A percentile compares a stretch with the other conserved stretches of the same genome.
phyloP scores from a whole-genome alignment of 92 coral and sea anemone genomes.

The Siderastrea radians region DNA sequence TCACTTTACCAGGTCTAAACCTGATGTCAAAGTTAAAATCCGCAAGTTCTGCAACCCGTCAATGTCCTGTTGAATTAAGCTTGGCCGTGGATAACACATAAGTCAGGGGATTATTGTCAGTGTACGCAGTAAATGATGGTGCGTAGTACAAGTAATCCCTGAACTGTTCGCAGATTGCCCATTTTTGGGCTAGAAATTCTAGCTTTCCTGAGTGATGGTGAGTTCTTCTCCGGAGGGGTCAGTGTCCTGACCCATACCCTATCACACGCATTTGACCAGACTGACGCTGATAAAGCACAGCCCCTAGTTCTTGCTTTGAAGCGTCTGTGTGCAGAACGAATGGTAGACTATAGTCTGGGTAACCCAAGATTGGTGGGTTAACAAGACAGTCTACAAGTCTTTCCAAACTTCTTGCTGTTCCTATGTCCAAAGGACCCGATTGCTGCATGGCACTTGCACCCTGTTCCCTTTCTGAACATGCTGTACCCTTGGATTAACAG shows the following conservation, averaged over 20 bases:
- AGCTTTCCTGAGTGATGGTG: conserved; percentile 50
- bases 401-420: conserved; percentile 9
- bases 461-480: background rate
- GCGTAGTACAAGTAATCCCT: conserved; percentile 40
- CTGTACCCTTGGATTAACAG: background rate
- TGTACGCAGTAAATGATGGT: conserved; percentile 19
- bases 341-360: conserved; percentile 42
- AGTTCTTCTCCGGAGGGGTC: conserved; percentile 14
- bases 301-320: conserved; percentile 53
- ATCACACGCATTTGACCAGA: background rate
- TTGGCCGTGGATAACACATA: conserved; percentile 56
- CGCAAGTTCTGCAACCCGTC: conserved; percentile 60
- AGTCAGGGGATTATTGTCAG: conserved; percentile 50
- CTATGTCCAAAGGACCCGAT: conserved; percentile 18
- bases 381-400: conserved; percentile 16
- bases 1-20: conserved; percentile 38
- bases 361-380: conserved; percentile 50
- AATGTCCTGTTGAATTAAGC: conserved; percentile 50
- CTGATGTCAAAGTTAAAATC: conserved; percentile 56
- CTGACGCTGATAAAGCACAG: background rate
- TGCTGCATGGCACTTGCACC: background rate
- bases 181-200: conserved; percentile 53
- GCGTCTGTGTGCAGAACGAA: conserved; percentile 48
- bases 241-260: conserved; percentile 33
- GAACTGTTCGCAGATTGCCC: conserved; percentile 58